Percentiles rank a stretch among this genome's conserved stretches.
These are phyloP conservation scores for Cyanoliseus patagonus DNA, from an alignment of 2,113 vertebrate species.

Conservation along the genomic window DNA sequence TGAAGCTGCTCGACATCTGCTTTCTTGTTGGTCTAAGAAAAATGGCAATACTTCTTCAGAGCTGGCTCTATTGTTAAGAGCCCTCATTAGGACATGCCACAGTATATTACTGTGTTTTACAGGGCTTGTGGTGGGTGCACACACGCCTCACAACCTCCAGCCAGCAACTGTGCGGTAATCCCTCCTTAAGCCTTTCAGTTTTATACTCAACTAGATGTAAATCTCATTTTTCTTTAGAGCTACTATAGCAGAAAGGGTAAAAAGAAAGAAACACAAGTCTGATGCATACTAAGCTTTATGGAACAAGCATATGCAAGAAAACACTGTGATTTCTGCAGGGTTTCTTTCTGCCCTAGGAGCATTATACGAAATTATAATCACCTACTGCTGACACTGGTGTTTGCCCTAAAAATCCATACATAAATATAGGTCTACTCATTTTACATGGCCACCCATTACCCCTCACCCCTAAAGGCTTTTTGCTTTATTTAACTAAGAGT, in stretches of 20 bases:
- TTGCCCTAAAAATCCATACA: constrained; percentile 2
- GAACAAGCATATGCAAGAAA: neutral
- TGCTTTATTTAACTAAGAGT: neutral
- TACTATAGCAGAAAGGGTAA: neutral
- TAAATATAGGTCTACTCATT: neutral
- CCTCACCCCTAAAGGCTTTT: neutral
- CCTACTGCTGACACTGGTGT: neutral
- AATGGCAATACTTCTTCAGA: constrained; percentile 6
- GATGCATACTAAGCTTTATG: neutral
- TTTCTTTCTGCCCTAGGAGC: neutral
- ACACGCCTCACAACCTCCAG: neutral
- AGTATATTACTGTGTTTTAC: neutral
- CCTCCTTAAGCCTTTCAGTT: neutral
- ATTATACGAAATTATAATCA: neutral
- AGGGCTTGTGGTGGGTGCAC: neutral
- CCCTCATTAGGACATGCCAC: constrained; percentile 13
- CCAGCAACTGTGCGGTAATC: neutral
- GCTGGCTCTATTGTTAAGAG: neutral
- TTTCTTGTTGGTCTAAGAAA: neutral
- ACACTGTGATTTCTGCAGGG: neutral
- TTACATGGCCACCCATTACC: neutral
- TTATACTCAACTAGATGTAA: neutral
- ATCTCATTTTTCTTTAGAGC: neutral
- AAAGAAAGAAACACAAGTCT: neutral
- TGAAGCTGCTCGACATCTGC: constrained; percentile 23